Evolutionary conservation across 2,113 vertebrate genomes (phyloP).

Genomic region (Poicephalus meyeri): DNA sequence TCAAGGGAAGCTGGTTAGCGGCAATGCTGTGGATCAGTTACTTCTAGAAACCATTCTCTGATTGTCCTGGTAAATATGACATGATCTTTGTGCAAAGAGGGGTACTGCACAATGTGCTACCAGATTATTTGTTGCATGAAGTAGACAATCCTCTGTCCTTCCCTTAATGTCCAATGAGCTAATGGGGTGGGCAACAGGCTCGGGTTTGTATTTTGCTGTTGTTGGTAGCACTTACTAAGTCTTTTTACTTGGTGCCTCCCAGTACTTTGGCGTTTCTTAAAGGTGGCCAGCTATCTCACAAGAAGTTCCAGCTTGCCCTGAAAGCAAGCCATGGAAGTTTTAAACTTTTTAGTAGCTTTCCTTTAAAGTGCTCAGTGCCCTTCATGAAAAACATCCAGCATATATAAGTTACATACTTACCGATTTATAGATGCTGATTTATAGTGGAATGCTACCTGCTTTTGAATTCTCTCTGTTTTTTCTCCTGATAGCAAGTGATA

Average conservation of each 20-base stretch:
- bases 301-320: background rate
- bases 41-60: background rate
- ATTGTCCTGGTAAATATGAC: background rate
- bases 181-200: background rate
- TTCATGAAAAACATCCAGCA: background rate
- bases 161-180: background rate
- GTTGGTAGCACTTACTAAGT: background rate
- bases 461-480: background rate
- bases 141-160: background rate
- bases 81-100: background rate
- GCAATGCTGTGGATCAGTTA: background rate
- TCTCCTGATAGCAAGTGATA: background rate
- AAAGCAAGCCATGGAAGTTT: background rate
- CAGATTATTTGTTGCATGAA: background rate
- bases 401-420: background rate
- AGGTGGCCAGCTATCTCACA: background rate
- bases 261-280: background rate
- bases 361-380: background rate
- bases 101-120: background rate
- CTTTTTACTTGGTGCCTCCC: background rate
- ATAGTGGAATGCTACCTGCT: background rate
- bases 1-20: background rate
- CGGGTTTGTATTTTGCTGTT: background rate
- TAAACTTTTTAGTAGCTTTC: background rate
- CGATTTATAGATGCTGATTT: slow-evolving; percentile 4